phyloP scores from a whole-genome alignment of 1,140 invertebrate species.

The Formica exsecta region DNA sequence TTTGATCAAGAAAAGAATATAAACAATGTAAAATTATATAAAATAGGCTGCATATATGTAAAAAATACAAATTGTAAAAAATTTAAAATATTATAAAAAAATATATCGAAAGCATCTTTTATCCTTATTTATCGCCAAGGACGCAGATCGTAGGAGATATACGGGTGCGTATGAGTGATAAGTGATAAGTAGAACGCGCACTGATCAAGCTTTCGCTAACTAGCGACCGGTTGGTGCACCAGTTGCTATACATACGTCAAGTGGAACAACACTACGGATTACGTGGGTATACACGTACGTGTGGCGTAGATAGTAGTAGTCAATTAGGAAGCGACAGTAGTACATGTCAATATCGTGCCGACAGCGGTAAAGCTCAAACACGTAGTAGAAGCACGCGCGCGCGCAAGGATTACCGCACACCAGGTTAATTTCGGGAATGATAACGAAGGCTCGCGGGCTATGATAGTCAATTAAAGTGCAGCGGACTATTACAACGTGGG shows the following conservation, averaged over 20 bases:
- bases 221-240: conserved; percentile 10
- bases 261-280: conserved; percentile 59
- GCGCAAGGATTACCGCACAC: conserved; percentile 49
- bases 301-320: conserved; percentile 46
- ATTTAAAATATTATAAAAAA: not conserved
- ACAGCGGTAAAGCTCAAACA: conserved; percentile 56
- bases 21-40: no score
- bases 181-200: conserved; percentile 43
- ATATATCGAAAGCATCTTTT: not conserved
- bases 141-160: conserved; percentile 1
- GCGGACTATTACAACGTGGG: conserved; percentile 40
- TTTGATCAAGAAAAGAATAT: no score
- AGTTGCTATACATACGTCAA: conserved; percentile 44
- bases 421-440: conserved; percentile 64
- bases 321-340: conserved; percentile 64
- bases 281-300: conserved; percentile 29
- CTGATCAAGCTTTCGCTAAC: conserved; percentile 49
- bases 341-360: conserved; percentile 62
- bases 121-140: not conserved
- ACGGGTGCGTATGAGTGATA: conserved; percentile 2
- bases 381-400: conserved; percentile 24
- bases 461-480: conserved; percentile 63
- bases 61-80: not conserved
- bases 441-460: conserved; percentile 63
- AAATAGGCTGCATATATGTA: no score